Evolutionary conservation across 2,113 vertebrate genomes (phyloP).

Genomic region (Amblyopsis rosae): DNA sequence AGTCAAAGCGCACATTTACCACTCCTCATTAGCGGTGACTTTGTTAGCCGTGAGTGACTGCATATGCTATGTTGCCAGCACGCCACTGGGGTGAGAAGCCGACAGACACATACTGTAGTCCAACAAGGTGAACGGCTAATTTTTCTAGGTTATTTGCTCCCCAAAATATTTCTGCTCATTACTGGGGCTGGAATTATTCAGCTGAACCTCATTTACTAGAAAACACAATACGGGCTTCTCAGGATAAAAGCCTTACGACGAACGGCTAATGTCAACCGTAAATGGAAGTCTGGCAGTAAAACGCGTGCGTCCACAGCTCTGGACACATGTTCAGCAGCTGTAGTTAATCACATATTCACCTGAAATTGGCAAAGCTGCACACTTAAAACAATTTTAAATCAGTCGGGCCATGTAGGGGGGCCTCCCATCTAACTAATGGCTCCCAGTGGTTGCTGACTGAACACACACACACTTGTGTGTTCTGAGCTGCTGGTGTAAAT

Average conservation of each 20-base stretch:
- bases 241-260: background rate
- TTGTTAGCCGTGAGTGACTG: constrained; percentile 40
- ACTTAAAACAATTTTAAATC: constrained; percentile 41
- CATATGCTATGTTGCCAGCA: constrained; percentile 13
- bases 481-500: background rate
- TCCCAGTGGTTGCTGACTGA: background rate
- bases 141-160: background rate
- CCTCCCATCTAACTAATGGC: background rate
- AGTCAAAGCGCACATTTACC: constrained; percentile 34
- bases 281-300: background rate
- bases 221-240: background rate
- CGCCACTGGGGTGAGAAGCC: constrained; percentile 20
- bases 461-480: background rate
- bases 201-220: background rate
- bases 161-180: background rate
- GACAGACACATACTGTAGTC: constrained; percentile 55
- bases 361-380: constrained; percentile 29
- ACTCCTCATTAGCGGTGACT: constrained; percentile 37
- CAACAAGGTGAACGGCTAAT: constrained; percentile 59
- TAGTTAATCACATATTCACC: constrained; percentile 50
- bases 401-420: constrained; percentile 20
- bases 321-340: background rate
- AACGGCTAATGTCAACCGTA: background rate
- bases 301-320: background rate
- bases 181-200: background rate